phyloP scores from a whole-genome alignment of 30 jellyfish, hydroid and myxozoan genomes.

The Phacellophora camtschatica region DNA sequence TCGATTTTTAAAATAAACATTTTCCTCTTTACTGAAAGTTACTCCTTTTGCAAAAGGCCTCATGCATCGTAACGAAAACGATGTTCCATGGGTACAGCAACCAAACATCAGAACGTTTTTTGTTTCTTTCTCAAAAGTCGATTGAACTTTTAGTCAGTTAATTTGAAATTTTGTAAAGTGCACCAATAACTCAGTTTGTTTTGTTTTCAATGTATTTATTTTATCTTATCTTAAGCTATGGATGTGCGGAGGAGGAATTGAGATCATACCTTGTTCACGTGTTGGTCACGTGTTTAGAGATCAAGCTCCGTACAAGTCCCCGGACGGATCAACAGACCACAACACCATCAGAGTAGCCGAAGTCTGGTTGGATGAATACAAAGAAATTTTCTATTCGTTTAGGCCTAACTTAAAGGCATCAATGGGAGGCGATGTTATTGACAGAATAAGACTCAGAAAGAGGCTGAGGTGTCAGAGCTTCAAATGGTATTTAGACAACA shows the following conservation, averaged over 20 bases:
- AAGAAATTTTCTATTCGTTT: constrained; percentile 89
- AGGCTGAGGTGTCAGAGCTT: constrained; percentile 81
- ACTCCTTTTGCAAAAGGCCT: too few relatives aligned
- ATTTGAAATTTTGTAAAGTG: too few relatives aligned
- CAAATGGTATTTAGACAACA: constrained; percentile 94
- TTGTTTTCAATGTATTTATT: too few relatives aligned
- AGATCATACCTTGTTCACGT: constrained; percentile 96
- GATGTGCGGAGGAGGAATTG: constrained; percentile 99
- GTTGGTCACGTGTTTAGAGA: constrained; percentile 99
- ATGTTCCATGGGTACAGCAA: too few relatives aligned
- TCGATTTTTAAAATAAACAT: too few relatives aligned
- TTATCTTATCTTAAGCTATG: constrained; percentile 91
- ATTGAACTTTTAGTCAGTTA: too few relatives aligned
- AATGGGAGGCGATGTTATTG: constrained; percentile 95
- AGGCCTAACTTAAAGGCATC: constrained; percentile 89
- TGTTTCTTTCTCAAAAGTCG: too few relatives aligned
- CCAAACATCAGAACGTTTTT: too few relatives aligned
- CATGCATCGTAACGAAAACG: too few relatives aligned
- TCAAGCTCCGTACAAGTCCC: constrained; percentile 94
- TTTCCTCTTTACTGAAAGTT: too few relatives aligned
- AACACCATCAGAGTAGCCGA: constrained; percentile 99
- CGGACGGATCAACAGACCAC: constrained; percentile 94
- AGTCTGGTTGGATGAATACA: constrained; percentile 98
- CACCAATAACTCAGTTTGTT: too few relatives aligned
- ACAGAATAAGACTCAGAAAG: constrained; percentile 73